Evolutionary conservation across 1,140 invertebrate genomes (phyloP), one percentile per base, ranked within the genome.

Genomic region (Leptopilina clavipes): DNA sequence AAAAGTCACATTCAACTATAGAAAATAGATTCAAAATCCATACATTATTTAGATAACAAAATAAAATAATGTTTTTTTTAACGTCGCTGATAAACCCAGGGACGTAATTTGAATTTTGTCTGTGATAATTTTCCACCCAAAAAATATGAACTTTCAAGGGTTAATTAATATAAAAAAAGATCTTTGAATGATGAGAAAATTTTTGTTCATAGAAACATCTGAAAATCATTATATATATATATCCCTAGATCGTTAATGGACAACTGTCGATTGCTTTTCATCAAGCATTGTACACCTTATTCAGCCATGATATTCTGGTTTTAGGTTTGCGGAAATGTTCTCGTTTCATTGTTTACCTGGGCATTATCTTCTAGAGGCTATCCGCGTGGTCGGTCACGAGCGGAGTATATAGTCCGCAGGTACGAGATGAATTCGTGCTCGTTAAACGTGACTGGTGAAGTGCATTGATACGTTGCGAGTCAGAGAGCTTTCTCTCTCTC

Each of bases 201-300:
- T n/a, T n/a, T n/a, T n/a, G n/a, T n/a, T n/a, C n/a, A n/a, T n/a
- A n/a, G n/a, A n/a, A n/a, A n/a, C n/a, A n/a, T n/a, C n/a, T n/a
- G n/a, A n/a, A n/a, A n/a, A n/a, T n/a, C n/a, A n/a, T n/a, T n/a
- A n/a, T n/a, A n/a, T n/a, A n/a, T n/a, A n/a, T n/a, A n/a, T n/a
- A n/a, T n/a, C n/a, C 5, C 1, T 31, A 31, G 25, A 56, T 19
- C 71, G 31, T 70, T 45, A 65, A 73, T 52, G 74, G 75, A 77
- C 81, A 80, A 80, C 80, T 37, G 52, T 48, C 79, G 72, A 71
- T 80, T 78, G 44, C 59, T 59, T 37, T 65, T 54, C 59, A 31
- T 2, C n/a, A 65, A n/a, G 9, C 25, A 65, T 31, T 65, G 11
- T 31, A 11, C 59, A 31, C 59, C 37, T 40, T 40, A 40, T n/a